A percentile compares a stretch with the other conserved stretches of the same genome.
phyloP scores from a whole-genome alignment of 2,113 vertebrate genomes.

The Ammodytes dubius region DNA sequence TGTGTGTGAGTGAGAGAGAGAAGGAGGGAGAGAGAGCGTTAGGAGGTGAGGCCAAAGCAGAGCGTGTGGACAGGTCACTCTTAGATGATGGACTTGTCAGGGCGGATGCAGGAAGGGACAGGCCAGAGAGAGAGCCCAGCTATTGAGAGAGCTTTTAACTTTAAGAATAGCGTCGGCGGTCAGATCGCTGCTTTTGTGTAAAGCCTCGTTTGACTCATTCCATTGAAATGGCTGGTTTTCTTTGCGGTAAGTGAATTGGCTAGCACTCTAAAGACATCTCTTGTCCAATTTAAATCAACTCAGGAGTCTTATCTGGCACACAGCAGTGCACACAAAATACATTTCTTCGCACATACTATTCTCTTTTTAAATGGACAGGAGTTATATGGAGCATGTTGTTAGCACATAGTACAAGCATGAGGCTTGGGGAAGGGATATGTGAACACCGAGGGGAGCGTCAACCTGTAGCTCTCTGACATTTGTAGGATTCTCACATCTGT shows the following conservation, averaged over 20 bases:
- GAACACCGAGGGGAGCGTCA: slow-evolving; percentile 9
- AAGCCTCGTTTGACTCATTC: slow-evolving; percentile 67
- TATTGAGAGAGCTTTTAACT: slow-evolving; percentile 64
- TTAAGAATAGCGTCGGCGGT: slow-evolving; percentile 63
- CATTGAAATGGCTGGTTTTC: slow-evolving; percentile 67
- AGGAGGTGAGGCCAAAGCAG: slow-evolving; percentile 40
- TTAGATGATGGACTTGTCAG: slow-evolving; percentile 66
- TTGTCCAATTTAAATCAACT: slow-evolving; percentile 73
- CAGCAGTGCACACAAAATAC: slow-evolving; percentile 55
- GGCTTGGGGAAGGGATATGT: slow-evolving; percentile 1
- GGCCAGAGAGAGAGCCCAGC: slow-evolving; percentile 23
- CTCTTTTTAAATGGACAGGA: slow-evolving; percentile 21
- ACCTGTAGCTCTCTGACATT: slow-evolving; percentile 5
- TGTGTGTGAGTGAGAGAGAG: not conserved
- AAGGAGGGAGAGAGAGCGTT: not conserved
- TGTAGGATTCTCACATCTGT: slow-evolving; percentile 2
- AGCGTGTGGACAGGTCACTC: slow-evolving; percentile 60
- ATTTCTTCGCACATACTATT: slow-evolving; percentile 54
- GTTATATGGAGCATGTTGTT: slow-evolving; percentile 44
- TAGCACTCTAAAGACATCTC: slow-evolving; percentile 50
- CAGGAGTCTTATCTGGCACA: slow-evolving; percentile 54
- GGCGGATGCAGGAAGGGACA: slow-evolving; percentile 48
- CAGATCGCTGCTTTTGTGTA: slow-evolving; percentile 59
- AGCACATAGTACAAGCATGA: slow-evolving; percentile 20
- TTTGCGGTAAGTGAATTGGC: slow-evolving; percentile 68